Base-by-base conservation (phyloP, 1,140 invertebrate genomes). In the Bilobella aurantiaca region DNA sequence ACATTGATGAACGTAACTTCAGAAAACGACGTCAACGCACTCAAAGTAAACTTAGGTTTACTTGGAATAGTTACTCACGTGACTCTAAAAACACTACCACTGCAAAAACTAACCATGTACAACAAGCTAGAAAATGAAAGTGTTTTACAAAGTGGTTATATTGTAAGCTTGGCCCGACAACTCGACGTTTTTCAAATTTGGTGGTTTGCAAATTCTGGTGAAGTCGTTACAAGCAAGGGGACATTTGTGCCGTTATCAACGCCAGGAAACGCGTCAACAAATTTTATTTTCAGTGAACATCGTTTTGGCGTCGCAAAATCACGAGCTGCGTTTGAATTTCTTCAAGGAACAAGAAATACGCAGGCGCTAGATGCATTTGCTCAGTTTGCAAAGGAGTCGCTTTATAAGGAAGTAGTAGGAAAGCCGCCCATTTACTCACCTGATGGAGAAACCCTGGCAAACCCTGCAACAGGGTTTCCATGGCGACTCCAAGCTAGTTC, bases 11-110 rank as follows among this genome's bases (percentile, higher is more conserved):
- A 21, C 14, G 66, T 69, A 21, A 42, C 0, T 2, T 31, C 60
- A 16, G 14, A 58, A 23, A 18, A 30, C 2, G 64, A 63, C 3
- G n/a, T 69, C 1, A 29, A 31, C 12, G 68, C 64, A 12, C 63
- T 69, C 29, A 2, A 42, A 63, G 28, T 66, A 49, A 63, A 69
- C 60, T 57, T 69, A 12, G 68, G 66, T 1, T 42, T 67, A 16
- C 46, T 67, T 2, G 66, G 66, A 16, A 46, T 62, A 1, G 47
- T 67, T 16, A 34, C 64, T 2, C 25, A 49, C 3, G 66, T 64
- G 14, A 64, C 62, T n/a, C 34, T 67, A n/a, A 27, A 25, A 31
- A 64, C 62, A 8, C 47, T 47, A 12, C 66, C 66, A 14, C 37
- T 59, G 14, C 56, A 56, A 21, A 67, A 67, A 32, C 27, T 67